These are phyloP conservation scores for Syrmaticus mikado DNA, from an alignment of 2,113 vertebrate genomes.

Conservation along the genomic window DNA sequence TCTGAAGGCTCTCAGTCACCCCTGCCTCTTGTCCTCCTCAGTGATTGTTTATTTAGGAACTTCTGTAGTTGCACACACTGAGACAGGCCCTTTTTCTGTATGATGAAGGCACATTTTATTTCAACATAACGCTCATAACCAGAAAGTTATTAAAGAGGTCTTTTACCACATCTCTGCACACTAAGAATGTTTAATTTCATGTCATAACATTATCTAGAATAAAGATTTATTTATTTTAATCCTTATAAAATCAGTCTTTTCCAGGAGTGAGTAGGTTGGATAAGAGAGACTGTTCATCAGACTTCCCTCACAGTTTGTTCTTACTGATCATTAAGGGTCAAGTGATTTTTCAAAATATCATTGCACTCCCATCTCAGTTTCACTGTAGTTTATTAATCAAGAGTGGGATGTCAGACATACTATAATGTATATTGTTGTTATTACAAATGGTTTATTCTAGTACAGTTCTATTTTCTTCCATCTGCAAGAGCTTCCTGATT, in stretches of 20 bases:
- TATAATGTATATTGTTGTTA: not conserved
- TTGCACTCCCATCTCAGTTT: not conserved
- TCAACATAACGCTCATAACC: not conserved
- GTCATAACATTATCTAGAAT: not conserved
- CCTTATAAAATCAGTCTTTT: not conserved
- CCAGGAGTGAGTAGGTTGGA: not conserved
- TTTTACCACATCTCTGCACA: not conserved
- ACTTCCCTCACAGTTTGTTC: not conserved
- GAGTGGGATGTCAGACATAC: not conserved
- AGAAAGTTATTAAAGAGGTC: not conserved
- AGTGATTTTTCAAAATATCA: not conserved
- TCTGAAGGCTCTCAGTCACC: not conserved
- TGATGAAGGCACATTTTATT: not conserved
- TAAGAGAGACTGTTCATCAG: not conserved
- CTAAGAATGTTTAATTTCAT: not conserved
- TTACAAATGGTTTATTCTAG: not conserved
- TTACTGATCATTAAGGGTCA: not conserved
- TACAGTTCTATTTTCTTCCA: not conserved
- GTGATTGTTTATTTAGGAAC: not conserved
- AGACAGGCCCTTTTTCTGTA: accelerated
- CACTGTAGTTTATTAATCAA: not conserved
- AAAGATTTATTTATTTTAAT: not conserved
- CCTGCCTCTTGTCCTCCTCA: not conserved
- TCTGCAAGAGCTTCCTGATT: not conserved
- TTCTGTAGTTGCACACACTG: not conserved